Evolutionary conservation across 2,113 vertebrate genomes (phyloP).

Genomic region (Coryphaenoides rupestris): DNA sequence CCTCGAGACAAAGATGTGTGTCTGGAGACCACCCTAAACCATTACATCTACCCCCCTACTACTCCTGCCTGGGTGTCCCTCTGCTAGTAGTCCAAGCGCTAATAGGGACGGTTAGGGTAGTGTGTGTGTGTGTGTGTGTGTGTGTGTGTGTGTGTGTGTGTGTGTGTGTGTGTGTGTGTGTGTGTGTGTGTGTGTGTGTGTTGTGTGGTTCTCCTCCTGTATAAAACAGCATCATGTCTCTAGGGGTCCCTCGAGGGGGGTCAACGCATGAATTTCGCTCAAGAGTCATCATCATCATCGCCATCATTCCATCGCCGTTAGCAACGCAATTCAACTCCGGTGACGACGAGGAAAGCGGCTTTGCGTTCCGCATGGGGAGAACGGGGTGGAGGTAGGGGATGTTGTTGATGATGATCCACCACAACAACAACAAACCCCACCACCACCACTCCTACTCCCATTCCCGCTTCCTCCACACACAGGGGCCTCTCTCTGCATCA

Average conservation of each 20-base stretch:
- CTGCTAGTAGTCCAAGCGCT: slow-evolving; percentile 66
- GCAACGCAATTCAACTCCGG: slow-evolving; percentile 56
- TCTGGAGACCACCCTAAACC: slow-evolving; percentile 60
- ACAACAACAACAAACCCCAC: slow-evolving; percentile 48
- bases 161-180: too few relatives aligned
- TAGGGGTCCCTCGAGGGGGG: slow-evolving; percentile 59
- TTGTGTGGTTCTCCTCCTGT: slow-evolving; percentile 62
- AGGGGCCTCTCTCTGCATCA: too few relatives aligned
- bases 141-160: too few relatives aligned
- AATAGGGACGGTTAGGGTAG: slow-evolving; percentile 39
- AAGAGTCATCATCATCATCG: slow-evolving; percentile 47
- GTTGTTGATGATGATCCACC: background rate
- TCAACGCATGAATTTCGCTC: slow-evolving; percentile 61
- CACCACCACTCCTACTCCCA: too few relatives aligned
- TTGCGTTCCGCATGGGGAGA: background rate
- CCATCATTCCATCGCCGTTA: slow-evolving; percentile 65
- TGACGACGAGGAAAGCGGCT: slow-evolving; percentile 39
- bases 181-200: slow-evolving; percentile 11
- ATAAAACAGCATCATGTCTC: slow-evolving; percentile 63
- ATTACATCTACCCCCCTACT: slow-evolving; percentile 35
- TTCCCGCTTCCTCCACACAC: too few relatives aligned
- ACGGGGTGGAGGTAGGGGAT: background rate
- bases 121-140: too few relatives aligned
- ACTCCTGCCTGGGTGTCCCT: slow-evolving; percentile 8
- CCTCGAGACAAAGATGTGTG: slow-evolving; percentile 55